Evolutionary conservation across 2,888 invertebrate species (phyloP).

Genomic region (Drosophila anomelani): DNA sequence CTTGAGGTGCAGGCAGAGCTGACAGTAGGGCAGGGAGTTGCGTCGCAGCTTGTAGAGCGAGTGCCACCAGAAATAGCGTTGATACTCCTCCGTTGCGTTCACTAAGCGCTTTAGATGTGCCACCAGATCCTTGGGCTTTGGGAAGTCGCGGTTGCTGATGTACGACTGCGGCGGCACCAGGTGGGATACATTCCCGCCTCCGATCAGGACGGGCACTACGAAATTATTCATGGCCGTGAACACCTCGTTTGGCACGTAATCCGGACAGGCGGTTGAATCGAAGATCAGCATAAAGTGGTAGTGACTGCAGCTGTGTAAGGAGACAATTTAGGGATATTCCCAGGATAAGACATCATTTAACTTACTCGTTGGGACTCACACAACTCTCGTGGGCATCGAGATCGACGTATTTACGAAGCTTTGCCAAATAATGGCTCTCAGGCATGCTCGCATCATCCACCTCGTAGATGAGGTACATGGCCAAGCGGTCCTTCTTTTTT

Average conservation of each 20-base stretch:
- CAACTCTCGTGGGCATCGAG: conserved; percentile 46
- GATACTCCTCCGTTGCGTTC: conserved; percentile 85
- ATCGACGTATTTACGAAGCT: conserved; percentile 42
- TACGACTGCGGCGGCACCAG: conserved; percentile 87
- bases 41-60: conserved; percentile 45
- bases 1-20: conserved; percentile 56
- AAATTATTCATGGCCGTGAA: conserved; percentile 67
- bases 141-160: conserved; percentile 87
- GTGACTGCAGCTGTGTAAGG: conserved; percentile 42
- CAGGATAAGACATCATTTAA: neutral
- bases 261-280: conserved; percentile 88
- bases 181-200: conserved; percentile 86
- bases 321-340: neutral
- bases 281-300: conserved; percentile 89
- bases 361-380: conserved; percentile 34
- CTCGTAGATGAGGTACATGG: conserved; percentile 52
- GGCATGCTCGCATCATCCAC: conserved; percentile 18
- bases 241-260: conserved; percentile 88
- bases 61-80: conserved; percentile 87
- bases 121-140: conserved; percentile 86
- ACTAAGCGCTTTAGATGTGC: conserved; percentile 84
- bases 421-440: conserved; percentile 50
- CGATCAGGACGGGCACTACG: conserved; percentile 88
- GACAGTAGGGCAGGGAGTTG: conserved; percentile 54
- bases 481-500: conserved; percentile 18